Evolutionary conservation across 2,888 invertebrate genomes (phyloP).

Genomic region (Balanococcus diminutus): DNA sequence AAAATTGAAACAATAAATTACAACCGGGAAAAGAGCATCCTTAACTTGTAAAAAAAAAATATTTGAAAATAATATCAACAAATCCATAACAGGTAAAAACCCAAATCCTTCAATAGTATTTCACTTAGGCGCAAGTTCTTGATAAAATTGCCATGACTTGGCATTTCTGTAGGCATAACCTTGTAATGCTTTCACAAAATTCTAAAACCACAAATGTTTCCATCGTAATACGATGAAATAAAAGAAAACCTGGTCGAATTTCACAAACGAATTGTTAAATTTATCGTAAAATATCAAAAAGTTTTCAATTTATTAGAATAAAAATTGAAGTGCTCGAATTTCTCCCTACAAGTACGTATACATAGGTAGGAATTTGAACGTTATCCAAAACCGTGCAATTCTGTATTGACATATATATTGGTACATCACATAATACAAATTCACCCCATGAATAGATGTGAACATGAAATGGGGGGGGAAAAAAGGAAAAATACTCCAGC

Average conservation of each 20-base stretch:
- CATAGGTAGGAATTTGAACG: background rate
- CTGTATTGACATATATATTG: background rate
- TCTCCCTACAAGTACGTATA: background rate
- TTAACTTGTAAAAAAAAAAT: too few relatives aligned
- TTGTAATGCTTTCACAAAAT: background rate
- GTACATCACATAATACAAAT: background rate
- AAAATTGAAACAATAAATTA: too few relatives aligned
- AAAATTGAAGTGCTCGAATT: background rate
- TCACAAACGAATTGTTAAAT: background rate
- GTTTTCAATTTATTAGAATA: background rate
- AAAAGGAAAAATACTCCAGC: background rate
- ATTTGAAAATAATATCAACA: background rate
- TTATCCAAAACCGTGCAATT: background rate
- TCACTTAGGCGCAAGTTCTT: background rate
- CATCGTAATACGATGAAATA: background rate
- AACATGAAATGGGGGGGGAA: background rate
- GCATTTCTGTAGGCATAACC: background rate
- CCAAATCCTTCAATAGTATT: background rate
- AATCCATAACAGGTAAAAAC: background rate
- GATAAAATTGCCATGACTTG: background rate
- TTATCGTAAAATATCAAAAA: background rate
- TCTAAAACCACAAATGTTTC: background rate
- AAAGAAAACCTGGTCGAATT: background rate
- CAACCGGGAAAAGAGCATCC: too few relatives aligned
- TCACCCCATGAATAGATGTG: background rate